Conservation (phyloP, 1,140 invertebrate species). For the Littorina saxatilis region DNA sequence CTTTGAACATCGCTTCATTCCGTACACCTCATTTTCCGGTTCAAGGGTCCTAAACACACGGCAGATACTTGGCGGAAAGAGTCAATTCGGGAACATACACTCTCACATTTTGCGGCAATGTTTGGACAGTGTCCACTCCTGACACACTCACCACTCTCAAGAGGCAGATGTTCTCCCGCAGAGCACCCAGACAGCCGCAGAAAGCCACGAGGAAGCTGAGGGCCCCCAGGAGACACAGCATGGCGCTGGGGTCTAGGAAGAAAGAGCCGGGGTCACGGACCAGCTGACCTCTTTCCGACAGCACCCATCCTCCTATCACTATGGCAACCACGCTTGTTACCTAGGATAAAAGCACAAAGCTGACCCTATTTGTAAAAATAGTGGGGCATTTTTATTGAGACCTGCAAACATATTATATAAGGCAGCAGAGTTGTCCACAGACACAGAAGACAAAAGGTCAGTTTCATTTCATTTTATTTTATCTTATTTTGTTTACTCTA, state of each 20-base stretch:
- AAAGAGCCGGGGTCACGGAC: conserved; percentile 92
- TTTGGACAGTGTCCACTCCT: too few relatives aligned
- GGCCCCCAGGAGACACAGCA: conserved; percentile 90
- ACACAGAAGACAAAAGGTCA: too few relatives aligned
- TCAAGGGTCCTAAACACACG: too few relatives aligned
- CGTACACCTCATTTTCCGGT: too few relatives aligned
- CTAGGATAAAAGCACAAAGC: conserved; percentile 77
- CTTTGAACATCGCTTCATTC: too few relatives aligned
- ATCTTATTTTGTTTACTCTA: background rate
- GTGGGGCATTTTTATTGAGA: too few relatives aligned
- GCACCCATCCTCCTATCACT: conserved; percentile 92
- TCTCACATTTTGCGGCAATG: too few relatives aligned
- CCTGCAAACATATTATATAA: background rate
- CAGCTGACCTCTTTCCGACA: conserved; percentile 91
- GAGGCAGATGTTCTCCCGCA: conserved; percentile 93
- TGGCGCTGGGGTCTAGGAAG: conserved; percentile 91
- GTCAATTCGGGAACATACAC: too few relatives aligned
- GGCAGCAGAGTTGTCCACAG: background rate
- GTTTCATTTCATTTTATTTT: background rate
- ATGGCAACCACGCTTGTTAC: conserved; percentile 89
- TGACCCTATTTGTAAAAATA: background rate
- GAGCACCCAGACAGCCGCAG: conserved; percentile 92
- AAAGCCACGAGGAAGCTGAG: conserved; percentile 95
- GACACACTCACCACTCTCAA: conserved; percentile 96
- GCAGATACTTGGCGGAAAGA: too few relatives aligned